Evolutionary conservation across 2,888 invertebrate genomes (phyloP).

Genomic region (Sinelater perroti): DNA sequence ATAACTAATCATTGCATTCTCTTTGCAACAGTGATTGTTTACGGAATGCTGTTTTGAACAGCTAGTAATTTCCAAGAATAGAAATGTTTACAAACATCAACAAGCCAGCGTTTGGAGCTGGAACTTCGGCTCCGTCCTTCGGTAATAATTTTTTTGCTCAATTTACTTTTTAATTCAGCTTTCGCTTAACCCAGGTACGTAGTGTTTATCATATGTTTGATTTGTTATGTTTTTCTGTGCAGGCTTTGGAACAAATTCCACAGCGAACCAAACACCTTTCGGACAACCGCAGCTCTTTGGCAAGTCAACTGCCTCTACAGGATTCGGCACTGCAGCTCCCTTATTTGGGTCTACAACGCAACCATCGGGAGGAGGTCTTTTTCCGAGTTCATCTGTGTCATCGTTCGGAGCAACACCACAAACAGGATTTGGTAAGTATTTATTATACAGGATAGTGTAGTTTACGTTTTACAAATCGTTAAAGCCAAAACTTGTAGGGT

Average conservation of each 20-base stretch:
- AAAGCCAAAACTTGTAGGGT: no score
- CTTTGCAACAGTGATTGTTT: neutral
- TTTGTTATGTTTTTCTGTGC: neutral
- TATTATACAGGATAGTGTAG: no score
- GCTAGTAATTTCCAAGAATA: neutral
- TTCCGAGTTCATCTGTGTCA: slow-evolving; percentile 70
- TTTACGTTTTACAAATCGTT: no score
- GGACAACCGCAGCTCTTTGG: slow-evolving; percentile 58
- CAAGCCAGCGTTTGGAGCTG: slow-evolving; percentile 51
- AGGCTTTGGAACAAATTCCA: slow-evolving; percentile 48
- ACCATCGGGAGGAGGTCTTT: slow-evolving; percentile 65
- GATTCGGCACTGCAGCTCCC: slow-evolving; percentile 68
- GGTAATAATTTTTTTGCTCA: slow-evolving; percentile 51
- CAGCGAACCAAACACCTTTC: slow-evolving; percentile 44
- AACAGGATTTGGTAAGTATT: slow-evolving; percentile 54
- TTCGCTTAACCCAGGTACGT: neutral
- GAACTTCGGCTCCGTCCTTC: slow-evolving; percentile 57
- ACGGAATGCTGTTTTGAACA: neutral
- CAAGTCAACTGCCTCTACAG: slow-evolving; percentile 66
- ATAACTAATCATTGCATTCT: neutral
- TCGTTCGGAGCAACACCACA: slow-evolving; percentile 69
- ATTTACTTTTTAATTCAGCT: neutral
- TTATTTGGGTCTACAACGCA: slow-evolving; percentile 66
- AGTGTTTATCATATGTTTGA: neutral
- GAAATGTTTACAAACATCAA: slow-evolving; percentile 50